Evolutionary conservation across 2,888 invertebrate species (phyloP), one percentile per base, ranked within the genome.

Genomic region (Plutella xylostella): DNA sequence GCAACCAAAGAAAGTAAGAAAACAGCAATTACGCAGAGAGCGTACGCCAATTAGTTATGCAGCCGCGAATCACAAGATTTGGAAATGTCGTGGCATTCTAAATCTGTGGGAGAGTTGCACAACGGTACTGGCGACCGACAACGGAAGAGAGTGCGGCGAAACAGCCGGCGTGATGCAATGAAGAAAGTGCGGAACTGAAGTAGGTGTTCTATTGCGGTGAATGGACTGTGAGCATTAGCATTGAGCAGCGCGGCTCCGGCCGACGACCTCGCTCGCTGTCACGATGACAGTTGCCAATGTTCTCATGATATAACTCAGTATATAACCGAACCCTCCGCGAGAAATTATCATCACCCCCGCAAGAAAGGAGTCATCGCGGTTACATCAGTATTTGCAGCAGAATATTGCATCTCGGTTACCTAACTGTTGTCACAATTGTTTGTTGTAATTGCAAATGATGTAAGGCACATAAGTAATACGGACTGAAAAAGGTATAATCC

Each of bases 111-210:
- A 58, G 53, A 55, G 65, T 80, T 80, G 76, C 78, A 77, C 79
- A 79, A 82, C 62, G 51, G 49, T 45, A 45, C 50, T 51, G 53
- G 53, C 52, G 54, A 51, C 47, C 25, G 56, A 59, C 67, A 64
- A 60, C 77, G 79, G 78, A 80, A 79, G 79, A 76, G 77, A 77
- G 77, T 75, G 73, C 73, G 65, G 57, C 65, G 61, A 76, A 78
- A 77, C 76, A 67, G 75, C 74, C 41, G 17, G 37, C 52, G 72
- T 82, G 79, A 80, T 77, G 80, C 75, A 80, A 83, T 72, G 71
- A 82, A 79, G 83, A 83, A 82, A 83, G 82, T 79, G 75, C 82
- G 80, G 80, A 82, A 80, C 73, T 74, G 70, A 74, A 72, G 76
- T 77, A 75, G 73, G 70, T 79, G 79, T 78, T 78, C 77, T 78